Conservation (phyloP, 2,888 invertebrate species). For the Cheilosia impressa region DNA sequence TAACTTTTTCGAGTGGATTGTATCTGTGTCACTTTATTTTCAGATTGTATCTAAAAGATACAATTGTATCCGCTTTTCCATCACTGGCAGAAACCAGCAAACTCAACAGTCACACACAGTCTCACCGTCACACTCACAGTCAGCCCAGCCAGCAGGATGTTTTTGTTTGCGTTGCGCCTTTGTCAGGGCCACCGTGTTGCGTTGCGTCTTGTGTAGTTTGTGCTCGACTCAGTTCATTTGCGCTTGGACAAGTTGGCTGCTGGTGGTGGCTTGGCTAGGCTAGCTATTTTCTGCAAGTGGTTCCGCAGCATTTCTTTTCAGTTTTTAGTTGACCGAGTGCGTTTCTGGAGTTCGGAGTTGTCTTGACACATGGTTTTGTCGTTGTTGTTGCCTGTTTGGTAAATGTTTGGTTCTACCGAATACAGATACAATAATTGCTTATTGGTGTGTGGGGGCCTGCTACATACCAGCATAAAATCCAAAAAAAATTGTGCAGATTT, state of each 20-base stretch:
- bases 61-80: too few relatives aligned
- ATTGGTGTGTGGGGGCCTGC: slow-evolving; percentile 33
- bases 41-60: too few relatives aligned
- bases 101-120: too few relatives aligned
- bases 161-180: slow-evolving; percentile 49
- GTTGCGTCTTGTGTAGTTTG: slow-evolving; percentile 29
- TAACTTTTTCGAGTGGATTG: too few relatives aligned
- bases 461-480: slow-evolving; percentile 5
- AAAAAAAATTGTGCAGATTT: slow-evolving; percentile 43
- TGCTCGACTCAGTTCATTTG: slow-evolving; percentile 11
- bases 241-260: slow-evolving; percentile 35
- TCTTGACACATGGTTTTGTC: slow-evolving; percentile 14
- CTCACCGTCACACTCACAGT: too few relatives aligned
- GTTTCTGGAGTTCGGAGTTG: slow-evolving; percentile 68
- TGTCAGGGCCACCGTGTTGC: slow-evolving; percentile 54
- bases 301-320: slow-evolving; percentile 59
- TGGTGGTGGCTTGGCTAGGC: slow-evolving; percentile 20
- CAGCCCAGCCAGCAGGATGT: slow-evolving; percentile 21
- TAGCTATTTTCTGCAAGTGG: slow-evolving; percentile 65
- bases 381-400: slow-evolving; percentile 27
- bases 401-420: slow-evolving; percentile 18
- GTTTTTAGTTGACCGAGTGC: slow-evolving; percentile 65
- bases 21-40: too few relatives aligned
- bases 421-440: slow-evolving; percentile 30
- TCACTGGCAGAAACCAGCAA: too few relatives aligned